These are phyloP conservation scores for Lasioglossum calceatum DNA, from an alignment of 2,888 invertebrate genomes.

Conservation along the genomic window DNA sequence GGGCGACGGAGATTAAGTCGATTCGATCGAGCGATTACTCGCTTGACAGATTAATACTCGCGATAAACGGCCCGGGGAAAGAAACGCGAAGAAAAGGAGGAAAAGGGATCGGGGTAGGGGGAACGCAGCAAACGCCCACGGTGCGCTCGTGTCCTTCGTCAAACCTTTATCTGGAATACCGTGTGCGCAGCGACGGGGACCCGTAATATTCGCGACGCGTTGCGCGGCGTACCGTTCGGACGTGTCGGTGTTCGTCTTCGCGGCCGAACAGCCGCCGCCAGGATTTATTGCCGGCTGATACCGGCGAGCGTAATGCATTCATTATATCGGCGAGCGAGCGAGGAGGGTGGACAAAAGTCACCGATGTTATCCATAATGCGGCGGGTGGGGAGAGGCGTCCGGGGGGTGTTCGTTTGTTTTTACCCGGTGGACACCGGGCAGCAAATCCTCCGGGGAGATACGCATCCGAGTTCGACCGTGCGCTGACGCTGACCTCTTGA, in stretches of 20 bases:
- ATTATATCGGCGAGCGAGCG: constrained; percentile 54
- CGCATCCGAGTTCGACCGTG: constrained; percentile 53
- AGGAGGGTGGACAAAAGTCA: constrained; percentile 39
- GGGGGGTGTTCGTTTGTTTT: constrained; percentile 2
- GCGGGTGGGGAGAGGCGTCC: background rate
- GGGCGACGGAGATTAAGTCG: constrained; percentile 2
- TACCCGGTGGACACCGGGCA: constrained; percentile 19
- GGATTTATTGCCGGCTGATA: constrained; percentile 58
- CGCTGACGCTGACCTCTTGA: constrained; percentile 48
- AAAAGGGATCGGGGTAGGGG: background rate
- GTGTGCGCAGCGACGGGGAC: constrained; percentile 12
- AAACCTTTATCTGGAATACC: constrained; percentile 49
- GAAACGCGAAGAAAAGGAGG: background rate
- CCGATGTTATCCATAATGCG: constrained; percentile 44
- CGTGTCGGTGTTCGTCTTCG: constrained; percentile 53
- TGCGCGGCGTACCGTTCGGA: background rate
- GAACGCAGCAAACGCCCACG: constrained; percentile 41
- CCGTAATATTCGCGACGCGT: constrained; percentile 55
- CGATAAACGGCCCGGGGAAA: constrained; percentile 1
- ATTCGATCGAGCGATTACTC: constrained; percentile 22
- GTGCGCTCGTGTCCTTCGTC: constrained; percentile 42
- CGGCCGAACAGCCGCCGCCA: constrained; percentile 2
- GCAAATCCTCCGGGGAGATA: constrained; percentile 48
- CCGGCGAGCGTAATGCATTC: constrained; percentile 57
- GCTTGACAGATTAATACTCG: constrained; percentile 31